Conservation (phyloP, 2,113 vertebrate species). For the Tyrannus savana region DNA sequence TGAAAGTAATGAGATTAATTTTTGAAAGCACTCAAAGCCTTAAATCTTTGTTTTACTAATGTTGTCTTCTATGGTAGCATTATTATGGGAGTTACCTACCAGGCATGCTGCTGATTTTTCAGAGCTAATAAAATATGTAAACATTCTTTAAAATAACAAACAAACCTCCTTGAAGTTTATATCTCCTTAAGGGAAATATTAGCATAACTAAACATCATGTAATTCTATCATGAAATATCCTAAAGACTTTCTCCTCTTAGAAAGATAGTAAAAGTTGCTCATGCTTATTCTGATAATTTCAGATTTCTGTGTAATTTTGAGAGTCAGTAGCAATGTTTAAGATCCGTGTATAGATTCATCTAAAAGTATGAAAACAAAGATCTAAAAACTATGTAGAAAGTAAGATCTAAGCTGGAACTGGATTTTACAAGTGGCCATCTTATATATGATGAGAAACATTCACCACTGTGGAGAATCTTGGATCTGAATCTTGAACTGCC, state of each 20-base stretch:
- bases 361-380: not conserved
- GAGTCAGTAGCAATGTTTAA: not conserved
- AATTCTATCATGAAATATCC: not conserved
- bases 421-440: not conserved
- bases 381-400: not conserved
- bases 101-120: not conserved
- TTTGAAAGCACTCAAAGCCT: not conserved
- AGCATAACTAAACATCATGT: not conserved
- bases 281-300: not conserved
- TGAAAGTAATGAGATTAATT: not conserved
- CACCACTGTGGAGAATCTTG: not conserved
- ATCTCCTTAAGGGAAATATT: not conserved
- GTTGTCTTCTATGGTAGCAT: not conserved
- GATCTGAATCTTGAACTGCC: not conserved
- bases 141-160: not conserved
- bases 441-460: not conserved
- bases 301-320: not conserved
- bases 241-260: not conserved
- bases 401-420: not conserved
- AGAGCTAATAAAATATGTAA: not conserved
- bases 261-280: not conserved
- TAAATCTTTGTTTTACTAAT: not conserved
- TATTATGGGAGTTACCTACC: not conserved
- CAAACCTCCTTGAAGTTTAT: not conserved
- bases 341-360: accelerated